These are phyloP conservation scores for Polydrusus pterygomalis DNA, from an alignment of 2,888 invertebrate species.

Conservation along the genomic window DNA sequence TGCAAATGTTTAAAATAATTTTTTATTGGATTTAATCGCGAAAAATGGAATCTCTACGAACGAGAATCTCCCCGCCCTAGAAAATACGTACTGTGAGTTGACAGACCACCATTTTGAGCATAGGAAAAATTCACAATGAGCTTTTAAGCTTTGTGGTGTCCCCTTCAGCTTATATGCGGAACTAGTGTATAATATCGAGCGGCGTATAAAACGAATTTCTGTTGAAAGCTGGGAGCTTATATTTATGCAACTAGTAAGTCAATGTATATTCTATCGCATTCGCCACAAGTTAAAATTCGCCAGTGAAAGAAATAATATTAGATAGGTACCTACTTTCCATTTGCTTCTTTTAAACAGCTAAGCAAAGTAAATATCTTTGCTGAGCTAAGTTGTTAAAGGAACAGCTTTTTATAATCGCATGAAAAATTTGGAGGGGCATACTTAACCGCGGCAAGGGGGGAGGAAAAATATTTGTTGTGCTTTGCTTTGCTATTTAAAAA, in stretches of 20 bases:
- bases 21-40: constrained; percentile 38
- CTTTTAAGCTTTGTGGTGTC: constrained; percentile 51
- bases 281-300: neutral
- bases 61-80: constrained; percentile 71
- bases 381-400: too few species aligned
- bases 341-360: too few species aligned
- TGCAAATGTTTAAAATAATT: constrained; percentile 51
- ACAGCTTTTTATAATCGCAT: too few species aligned
- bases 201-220: neutral
- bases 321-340: too few species aligned
- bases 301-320: neutral
- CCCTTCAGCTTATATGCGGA: constrained; percentile 27
- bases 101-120: constrained; percentile 70
- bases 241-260: constrained; percentile 13
- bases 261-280: neutral
- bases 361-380: too few species aligned
- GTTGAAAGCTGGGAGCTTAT: neutral
- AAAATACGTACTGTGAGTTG: constrained; percentile 69
- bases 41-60: constrained; percentile 63
- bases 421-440: too few species aligned
- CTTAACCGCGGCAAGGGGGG: too few species aligned
- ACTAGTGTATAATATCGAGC: constrained; percentile 1
- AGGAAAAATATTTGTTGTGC: too few species aligned
- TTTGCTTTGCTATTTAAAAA: too few species aligned
- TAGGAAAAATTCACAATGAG: constrained; percentile 51